Conservation (phyloP, 2,113 vertebrate genomes). For the Megaceryle maxima region DNA sequence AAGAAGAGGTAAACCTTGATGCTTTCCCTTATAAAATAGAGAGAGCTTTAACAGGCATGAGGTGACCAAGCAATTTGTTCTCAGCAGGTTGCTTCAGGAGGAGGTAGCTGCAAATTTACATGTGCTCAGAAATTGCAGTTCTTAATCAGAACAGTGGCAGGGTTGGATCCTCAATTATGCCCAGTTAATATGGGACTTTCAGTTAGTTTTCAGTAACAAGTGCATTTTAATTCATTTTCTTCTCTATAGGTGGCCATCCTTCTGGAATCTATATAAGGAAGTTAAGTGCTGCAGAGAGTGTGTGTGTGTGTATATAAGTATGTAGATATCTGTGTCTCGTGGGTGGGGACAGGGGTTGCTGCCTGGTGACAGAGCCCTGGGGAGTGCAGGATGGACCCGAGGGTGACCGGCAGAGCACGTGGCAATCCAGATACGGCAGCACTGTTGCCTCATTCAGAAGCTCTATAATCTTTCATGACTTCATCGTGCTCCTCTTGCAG, state of each 20-base stretch:
- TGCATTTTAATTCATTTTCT: neutral
- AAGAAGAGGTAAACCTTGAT: neutral
- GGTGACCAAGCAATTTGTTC: neutral
- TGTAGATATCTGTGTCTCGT: rapidly evolving
- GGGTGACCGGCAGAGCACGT: rapidly evolving
- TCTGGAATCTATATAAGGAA: neutral
- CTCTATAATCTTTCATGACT: rapidly evolving
- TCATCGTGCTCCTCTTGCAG: neutral
- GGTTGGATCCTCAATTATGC: neutral
- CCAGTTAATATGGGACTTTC: neutral
- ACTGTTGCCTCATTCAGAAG: rapidly evolving
- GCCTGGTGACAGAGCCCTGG: neutral
- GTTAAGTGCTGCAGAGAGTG: neutral
- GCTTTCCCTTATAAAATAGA: neutral
- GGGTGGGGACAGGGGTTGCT: neutral
- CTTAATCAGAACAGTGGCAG: neutral
- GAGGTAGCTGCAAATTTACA: neutral
- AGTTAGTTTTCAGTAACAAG: neutral
- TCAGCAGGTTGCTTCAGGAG: neutral
- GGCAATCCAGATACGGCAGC: neutral
- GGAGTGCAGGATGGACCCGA: neutral
- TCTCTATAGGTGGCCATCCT: neutral
- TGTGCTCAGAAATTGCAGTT: neutral
- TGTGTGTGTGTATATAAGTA: no score
- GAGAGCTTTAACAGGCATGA: neutral